These are phyloP conservation scores for Spermophilus dauricus DNA, from an alignment of 2,113 vertebrate species.

Conservation along the genomic window DNA sequence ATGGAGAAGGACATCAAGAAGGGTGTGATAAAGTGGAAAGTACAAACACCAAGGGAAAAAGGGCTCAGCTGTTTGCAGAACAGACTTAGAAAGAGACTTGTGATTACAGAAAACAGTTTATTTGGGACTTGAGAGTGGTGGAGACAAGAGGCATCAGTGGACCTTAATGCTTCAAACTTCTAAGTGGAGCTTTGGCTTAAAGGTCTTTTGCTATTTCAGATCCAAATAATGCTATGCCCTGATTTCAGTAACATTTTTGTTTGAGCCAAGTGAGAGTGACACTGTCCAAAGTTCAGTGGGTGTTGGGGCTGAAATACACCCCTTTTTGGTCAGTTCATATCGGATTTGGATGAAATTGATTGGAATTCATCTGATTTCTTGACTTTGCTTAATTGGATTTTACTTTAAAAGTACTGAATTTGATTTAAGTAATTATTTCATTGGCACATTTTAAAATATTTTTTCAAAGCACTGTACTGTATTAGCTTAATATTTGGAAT, in stretches of 20 bases:
- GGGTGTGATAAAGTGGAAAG: background rate
- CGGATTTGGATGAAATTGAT: background rate
- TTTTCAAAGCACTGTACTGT: background rate
- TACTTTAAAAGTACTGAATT: background rate
- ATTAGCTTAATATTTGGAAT: constrained; percentile 10
- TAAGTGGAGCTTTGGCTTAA: background rate
- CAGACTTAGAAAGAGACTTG: background rate
- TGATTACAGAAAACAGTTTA: background rate
- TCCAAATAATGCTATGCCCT: background rate
- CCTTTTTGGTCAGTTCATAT: background rate
- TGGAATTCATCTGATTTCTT: background rate
- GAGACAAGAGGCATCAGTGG: background rate
- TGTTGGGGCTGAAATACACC: background rate
- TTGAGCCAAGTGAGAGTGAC: background rate
- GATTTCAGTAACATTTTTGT: background rate
- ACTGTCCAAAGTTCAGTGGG: background rate
- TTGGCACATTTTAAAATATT: background rate
- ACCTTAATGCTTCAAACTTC: background rate
- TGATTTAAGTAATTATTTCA: background rate
- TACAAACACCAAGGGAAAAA: background rate
- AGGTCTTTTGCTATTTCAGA: background rate
- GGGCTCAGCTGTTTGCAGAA: no score
- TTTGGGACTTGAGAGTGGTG: background rate
- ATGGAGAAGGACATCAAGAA: background rate
- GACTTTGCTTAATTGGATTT: background rate